Conservation (phyloP, 2,888 invertebrate species). For the Pristionchus maxplancki region DNA sequence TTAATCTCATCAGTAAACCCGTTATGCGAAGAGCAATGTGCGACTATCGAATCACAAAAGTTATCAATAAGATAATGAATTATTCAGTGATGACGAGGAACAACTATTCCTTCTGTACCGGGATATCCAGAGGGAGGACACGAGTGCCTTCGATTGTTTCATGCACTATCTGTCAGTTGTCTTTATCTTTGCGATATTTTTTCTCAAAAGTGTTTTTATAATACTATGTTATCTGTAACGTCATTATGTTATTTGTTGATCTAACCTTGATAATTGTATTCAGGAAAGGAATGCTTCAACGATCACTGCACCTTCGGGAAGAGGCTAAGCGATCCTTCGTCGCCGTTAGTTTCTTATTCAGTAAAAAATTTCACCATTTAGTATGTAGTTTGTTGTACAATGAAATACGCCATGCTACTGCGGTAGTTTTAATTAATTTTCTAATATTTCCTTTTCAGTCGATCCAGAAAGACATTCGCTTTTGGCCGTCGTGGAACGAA, state of each 20-base stretch:
- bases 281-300: conserved; percentile 91
- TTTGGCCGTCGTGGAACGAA: conserved; percentile 97
- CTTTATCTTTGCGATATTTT: not conserved
- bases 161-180: conserved; percentile 78
- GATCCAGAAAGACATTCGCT: conserved; percentile 79
- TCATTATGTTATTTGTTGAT: too few species aligned
- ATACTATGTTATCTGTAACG: too few species aligned
- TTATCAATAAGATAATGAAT: not conserved
- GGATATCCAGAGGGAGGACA: conserved; percentile 53
- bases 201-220: too few species aligned
- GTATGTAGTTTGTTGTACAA: too few species aligned
- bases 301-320: conserved; percentile 87
- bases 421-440: not conserved
- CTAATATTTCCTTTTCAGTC: not conserved
- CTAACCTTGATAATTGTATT: too few species aligned
- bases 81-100: conserved; percentile 30
- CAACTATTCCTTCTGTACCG: not conserved
- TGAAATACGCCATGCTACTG: too few species aligned
- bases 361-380: too few species aligned
- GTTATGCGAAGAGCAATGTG: not conserved
- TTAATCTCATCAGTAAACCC: not conserved
- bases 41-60: not conserved
- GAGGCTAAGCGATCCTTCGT: conserved; percentile 88
- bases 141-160: conserved; percentile 87
- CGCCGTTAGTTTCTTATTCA: conserved; percentile 81